Base-by-base conservation (phyloP, 2,797 vertebrate species). In the Chaenodraco wilsoni region DNA sequence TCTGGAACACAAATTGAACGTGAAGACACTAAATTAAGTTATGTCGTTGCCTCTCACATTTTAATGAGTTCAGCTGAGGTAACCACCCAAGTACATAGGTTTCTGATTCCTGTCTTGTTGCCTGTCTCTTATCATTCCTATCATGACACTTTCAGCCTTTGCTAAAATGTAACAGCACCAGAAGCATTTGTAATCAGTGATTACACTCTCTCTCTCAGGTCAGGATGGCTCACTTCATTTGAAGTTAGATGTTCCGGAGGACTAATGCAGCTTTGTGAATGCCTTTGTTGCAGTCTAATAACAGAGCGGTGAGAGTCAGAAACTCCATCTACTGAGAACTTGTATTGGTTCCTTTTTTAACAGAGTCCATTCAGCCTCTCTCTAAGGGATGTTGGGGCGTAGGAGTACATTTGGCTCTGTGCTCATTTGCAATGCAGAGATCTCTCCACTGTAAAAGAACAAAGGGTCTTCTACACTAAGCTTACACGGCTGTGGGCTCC, bases 301-400 rank as follows among this genome's bases (percentile, higher is more conserved):
- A 87, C 82, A 85, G 69, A 81, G 67, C 59, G 65, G 75, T 74
- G 81, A 78, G 77, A 90, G 81, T 86, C 83, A 85, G 82, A 84
- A 83, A 62, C 84, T 77, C 77, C 74, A 84, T 91, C 84, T 84
- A 78, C 80, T 85, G 77, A 69, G 69, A 88, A 76, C 82, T 81
- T 82, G 79, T 81, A 88, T 91, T 84, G 83, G 80, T 86, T 88
- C 80, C 82, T 85, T 84, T 89, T 91, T 90, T 91, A 87, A 88
- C 84, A 87, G 82, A 90, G 87, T 88, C 87, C 83, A 83, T 93
- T 92, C 89, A 91, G 87, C 76, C 71, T 65, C 79, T 89, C 88
- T 91, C 88, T 79, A 79, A 91, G 84, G 88, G 85, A 87, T 78
- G 78, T 82, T 15, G 63, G 61, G 78, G 83, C 76, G 72, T 87